Percentiles rank a stretch among this genome's conserved stretches.
Evolutionary conservation across 2,113 vertebrate genomes (phyloP).

Genomic region (Catagonus wagneri): DNA sequence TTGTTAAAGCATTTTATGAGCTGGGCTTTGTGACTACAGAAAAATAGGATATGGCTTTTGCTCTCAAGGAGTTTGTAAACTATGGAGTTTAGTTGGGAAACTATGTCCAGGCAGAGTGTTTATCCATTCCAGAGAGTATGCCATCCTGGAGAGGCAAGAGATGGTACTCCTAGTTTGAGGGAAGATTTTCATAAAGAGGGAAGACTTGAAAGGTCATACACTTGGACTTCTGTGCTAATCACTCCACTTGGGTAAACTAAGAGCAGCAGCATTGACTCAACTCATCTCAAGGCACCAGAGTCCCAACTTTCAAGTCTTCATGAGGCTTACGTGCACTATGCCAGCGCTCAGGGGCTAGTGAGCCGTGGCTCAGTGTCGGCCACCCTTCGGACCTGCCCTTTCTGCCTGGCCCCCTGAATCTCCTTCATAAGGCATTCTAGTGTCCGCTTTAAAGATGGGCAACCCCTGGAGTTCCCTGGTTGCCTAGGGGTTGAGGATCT

Average conservation of each 20-base stretch:
- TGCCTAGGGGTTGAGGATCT: too few relatives aligned
- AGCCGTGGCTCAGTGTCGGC: accelerated
- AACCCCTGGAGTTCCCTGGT: background rate
- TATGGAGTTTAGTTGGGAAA: background rate
- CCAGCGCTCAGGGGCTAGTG: background rate
- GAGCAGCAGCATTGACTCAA: background rate
- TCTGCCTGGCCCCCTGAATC: background rate
- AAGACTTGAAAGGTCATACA: background rate
- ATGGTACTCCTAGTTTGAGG: background rate
- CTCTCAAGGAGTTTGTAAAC: background rate
- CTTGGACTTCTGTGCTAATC: background rate
- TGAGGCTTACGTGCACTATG: accelerated
- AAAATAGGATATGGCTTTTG: background rate
- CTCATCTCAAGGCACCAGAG: accelerated
- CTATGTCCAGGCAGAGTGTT: background rate
- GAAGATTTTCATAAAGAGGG: background rate
- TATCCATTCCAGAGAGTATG: background rate
- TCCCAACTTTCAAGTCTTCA: background rate
- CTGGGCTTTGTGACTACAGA: background rate
- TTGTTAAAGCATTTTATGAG: background rate
- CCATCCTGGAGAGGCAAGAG: background rate
- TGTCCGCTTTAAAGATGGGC: background rate
- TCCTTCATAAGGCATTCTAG: too few relatives aligned
- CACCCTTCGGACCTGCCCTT: background rate
- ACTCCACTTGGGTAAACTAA: background rate